Conservation (phyloP, 2,888 invertebrate genomes). For the Galeopsomyia nigrocyanea region DNA sequence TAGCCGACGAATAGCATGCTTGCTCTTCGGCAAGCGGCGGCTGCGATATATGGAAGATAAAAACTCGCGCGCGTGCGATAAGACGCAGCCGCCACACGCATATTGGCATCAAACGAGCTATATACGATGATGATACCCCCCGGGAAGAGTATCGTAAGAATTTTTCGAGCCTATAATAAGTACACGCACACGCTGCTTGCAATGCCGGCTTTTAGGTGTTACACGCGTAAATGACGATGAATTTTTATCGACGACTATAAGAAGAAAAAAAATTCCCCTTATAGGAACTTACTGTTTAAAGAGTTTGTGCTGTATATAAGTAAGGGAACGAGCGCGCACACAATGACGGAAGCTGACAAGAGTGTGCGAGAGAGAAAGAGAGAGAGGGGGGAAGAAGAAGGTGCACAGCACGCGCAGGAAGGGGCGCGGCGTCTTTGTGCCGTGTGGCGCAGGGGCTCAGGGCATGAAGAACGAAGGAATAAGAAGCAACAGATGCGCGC, state of each 20-base stretch:
- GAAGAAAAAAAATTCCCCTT: too few species aligned
- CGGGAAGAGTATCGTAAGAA: slow-evolving; percentile 35
- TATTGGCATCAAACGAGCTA: too few species aligned
- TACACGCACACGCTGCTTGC: background rate
- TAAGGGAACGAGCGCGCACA: slow-evolving; percentile 8
- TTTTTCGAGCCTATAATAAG: background rate
- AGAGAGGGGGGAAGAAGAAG: background rate
- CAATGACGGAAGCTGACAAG: slow-evolving; percentile 1
- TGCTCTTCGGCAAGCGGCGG: too few species aligned
- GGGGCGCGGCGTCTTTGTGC: slow-evolving; percentile 16
- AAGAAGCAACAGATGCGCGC: slow-evolving; percentile 5
- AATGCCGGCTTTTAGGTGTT: too few species aligned
- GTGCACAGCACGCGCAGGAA: slow-evolving; percentile 11
- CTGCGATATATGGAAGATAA: too few species aligned
- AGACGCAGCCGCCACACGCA: too few species aligned
- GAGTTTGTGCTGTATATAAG: slow-evolving; percentile 16
- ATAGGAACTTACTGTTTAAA: background rate
- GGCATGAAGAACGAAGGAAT: too few species aligned
- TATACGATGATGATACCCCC: slow-evolving; percentile 26
- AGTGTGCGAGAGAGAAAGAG: background rate
- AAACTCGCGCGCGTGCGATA: too few species aligned
- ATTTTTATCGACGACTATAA: background rate
- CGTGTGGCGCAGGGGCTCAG: slow-evolving; percentile 3
- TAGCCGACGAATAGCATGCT: too few species aligned
- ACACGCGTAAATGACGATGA: background rate